Evolutionary conservation across 35 echinoderm and acorn worm genomes (phyloP).

Genomic region (Lytechinus pictus): DNA sequence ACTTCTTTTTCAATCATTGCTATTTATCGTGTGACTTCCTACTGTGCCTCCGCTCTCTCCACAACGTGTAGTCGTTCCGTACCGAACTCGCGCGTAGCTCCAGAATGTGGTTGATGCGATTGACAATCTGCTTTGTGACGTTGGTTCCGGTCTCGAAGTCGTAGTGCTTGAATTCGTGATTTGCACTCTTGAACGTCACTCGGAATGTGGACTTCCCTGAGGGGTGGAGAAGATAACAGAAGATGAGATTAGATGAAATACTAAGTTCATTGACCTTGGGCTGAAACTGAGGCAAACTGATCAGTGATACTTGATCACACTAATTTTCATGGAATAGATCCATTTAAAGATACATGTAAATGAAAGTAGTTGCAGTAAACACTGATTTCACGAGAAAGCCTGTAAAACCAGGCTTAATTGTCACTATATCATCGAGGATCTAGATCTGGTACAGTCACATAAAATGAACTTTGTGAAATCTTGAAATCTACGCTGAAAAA

Average conservation of each 20-base stretch:
- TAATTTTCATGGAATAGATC: too few species aligned
- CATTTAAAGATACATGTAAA: too few species aligned
- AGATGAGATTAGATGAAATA: neutral
- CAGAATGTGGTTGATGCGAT: conserved; percentile 88
- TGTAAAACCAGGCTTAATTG: too few species aligned
- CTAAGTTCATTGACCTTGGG: too few species aligned
- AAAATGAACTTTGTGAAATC: too few species aligned
- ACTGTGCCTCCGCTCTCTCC: conserved; percentile 70
- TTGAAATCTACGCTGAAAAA: too few species aligned
- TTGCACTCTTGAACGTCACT: conserved; percentile 80
- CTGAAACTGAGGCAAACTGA: too few species aligned
- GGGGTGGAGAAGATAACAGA: neutral
- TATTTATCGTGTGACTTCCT: conserved; percentile 58
- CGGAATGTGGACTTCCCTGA: conserved; percentile 89
- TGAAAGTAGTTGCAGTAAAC: too few species aligned
- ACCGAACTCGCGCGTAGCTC: conserved; percentile 88
- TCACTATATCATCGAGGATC: too few species aligned
- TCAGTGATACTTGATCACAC: too few species aligned
- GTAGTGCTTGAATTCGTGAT: conserved; percentile 92
- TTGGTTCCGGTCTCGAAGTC: conserved; percentile 87
- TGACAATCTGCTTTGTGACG: conserved; percentile 83
- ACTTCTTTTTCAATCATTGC: neutral
- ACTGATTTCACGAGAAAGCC: too few species aligned
- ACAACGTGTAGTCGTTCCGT: conserved; percentile 85
- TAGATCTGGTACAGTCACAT: too few species aligned